A percentile compares a stretch with the other conserved stretches of the same genome.
phyloP scores from a whole-genome alignment of 2,888 invertebrate species.

The Gastrophysa polygoni region DNA sequence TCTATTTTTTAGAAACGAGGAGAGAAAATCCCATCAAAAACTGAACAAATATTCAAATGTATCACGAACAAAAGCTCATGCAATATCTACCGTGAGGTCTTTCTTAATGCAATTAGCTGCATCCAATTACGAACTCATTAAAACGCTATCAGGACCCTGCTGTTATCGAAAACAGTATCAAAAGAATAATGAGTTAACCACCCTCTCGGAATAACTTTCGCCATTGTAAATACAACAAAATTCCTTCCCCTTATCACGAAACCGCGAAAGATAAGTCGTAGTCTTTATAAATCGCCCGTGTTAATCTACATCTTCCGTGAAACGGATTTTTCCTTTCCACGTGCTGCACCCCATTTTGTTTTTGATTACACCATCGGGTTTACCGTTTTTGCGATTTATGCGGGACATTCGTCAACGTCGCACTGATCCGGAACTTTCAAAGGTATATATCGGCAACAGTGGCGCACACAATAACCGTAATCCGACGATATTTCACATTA shows the following conservation, averaged over 20 bases:
- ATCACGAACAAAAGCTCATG: too few relatives aligned
- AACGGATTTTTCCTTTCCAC: slow-evolving; percentile 23
- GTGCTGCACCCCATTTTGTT: slow-evolving; percentile 33
- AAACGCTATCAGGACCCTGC: background rate
- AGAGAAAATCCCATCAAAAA: too few relatives aligned
- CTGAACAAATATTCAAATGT: too few relatives aligned
- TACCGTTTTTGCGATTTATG: slow-evolving; percentile 41
- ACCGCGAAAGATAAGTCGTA: slow-evolving; percentile 15
- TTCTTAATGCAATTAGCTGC: background rate
- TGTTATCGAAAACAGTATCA: background rate
- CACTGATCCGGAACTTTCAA: background rate
- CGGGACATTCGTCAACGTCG: slow-evolving; percentile 40
- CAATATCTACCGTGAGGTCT: too few relatives aligned
- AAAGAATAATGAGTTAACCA: background rate
- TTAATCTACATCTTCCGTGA: slow-evolving; percentile 31
- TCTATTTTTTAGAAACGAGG: too few relatives aligned
- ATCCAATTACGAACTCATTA: background rate
- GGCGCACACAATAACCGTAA: background rate
- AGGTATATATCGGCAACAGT: background rate
- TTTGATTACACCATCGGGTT: slow-evolving; percentile 39
- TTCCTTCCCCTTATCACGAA: slow-evolving; percentile 10
- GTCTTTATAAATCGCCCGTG: slow-evolving; percentile 28
- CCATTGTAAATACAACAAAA: background rate
- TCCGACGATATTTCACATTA: too few relatives aligned
- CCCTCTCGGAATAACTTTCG: background rate